Conservation (phyloP, 2,888 invertebrate genomes). For the Acanthosepion pharaonis region DNA sequence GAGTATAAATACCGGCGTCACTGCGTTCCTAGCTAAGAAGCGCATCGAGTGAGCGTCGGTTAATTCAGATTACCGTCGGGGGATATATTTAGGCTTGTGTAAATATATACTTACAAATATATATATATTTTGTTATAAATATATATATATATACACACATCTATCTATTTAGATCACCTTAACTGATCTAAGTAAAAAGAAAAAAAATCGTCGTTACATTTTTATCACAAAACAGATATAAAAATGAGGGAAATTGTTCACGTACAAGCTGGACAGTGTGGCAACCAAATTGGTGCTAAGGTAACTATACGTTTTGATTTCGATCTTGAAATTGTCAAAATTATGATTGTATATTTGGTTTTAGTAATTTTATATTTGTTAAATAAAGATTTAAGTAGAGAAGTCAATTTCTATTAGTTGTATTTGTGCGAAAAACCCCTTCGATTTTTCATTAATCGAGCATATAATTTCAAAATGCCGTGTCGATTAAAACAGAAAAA, state of each 20-base stretch:
- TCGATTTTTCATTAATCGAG: no score
- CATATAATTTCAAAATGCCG: no score
- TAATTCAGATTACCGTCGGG: not conserved
- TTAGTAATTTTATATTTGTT: no score
- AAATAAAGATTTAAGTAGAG: no score
- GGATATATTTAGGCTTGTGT: not conserved
- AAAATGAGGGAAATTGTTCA: constrained; percentile 67
- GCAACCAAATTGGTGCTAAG: constrained; percentile 68
- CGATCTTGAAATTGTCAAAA: no score
- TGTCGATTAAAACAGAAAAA: no score
- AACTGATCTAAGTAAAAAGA: not conserved
- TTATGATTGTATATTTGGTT: no score
- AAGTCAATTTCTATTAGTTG: no score
- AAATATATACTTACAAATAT: not conserved
- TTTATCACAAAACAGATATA: constrained; percentile 37
- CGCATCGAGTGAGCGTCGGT: not conserved
- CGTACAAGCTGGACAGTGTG: constrained; percentile 67
- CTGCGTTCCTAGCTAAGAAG: not conserved
- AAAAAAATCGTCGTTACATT: not conserved
- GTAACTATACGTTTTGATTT: constrained; percentile 51
- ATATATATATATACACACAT: no score
- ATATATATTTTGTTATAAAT: no score
- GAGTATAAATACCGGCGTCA: not conserved
- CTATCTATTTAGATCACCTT: not conserved
- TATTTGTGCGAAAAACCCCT: no score